phyloP scores from a whole-genome alignment of 2,113 vertebrate genomes.

The Ctenomys sociabilis region DNA sequence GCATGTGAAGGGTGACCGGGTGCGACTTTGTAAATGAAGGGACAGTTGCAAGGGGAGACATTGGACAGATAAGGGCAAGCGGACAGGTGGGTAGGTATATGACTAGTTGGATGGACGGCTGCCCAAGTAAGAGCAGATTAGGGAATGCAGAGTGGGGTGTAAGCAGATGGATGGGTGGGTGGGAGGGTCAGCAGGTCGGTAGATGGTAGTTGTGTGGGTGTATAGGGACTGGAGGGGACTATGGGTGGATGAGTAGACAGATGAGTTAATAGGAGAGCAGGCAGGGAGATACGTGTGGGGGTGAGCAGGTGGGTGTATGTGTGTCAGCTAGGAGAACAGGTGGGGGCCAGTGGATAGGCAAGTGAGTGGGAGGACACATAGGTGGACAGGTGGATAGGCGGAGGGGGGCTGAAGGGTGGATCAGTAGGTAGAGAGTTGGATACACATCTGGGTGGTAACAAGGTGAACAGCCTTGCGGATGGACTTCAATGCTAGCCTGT shows the following conservation, averaged over 20 bases:
- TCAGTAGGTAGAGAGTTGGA: neutral
- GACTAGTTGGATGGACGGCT: fast-evolving
- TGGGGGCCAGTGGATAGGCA: fast-evolving
- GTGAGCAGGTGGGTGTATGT: neutral
- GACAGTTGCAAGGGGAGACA: fast-evolving
- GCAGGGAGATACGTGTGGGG: neutral
- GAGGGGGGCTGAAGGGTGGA: neutral
- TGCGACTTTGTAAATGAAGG: neutral
- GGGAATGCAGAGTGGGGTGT: too few relatives aligned
- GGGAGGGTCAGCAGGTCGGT: neutral
- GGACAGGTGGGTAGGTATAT: neutral
- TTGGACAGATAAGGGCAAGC: fast-evolving
- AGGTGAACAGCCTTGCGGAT: neutral
- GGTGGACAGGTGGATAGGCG: neutral
- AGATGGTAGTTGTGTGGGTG: neutral
- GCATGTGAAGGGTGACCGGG: neutral
- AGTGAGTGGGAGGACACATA: fast-evolving
- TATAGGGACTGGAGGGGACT: too few relatives aligned
- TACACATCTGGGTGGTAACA: too few relatives aligned
- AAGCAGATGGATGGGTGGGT: fast-evolving
- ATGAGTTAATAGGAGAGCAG: too few relatives aligned
- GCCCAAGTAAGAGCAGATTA: too few relatives aligned
- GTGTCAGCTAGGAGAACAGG: fast-evolving
- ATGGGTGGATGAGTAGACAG: neutral
- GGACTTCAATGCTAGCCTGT: neutral